Evolutionary conservation across 1,140 invertebrate species (phyloP).

Genomic region (Aporrectodea caliginosa): DNA sequence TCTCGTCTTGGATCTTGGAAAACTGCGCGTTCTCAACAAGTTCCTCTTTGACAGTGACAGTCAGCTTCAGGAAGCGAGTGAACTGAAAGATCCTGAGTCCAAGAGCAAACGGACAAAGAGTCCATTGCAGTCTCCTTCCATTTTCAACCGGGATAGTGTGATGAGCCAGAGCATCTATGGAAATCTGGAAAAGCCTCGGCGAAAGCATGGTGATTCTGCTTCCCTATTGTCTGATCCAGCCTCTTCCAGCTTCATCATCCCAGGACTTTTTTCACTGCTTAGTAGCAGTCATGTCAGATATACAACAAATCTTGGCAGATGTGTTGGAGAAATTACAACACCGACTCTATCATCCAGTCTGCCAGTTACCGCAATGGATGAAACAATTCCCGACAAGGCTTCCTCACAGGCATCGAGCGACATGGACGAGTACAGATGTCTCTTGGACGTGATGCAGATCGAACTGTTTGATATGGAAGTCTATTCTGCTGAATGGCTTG

Average conservation of each 20-base stretch:
- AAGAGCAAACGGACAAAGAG: background rate
- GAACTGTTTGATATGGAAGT: slow-evolving; percentile 78
- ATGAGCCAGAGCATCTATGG: slow-evolving; percentile 53
- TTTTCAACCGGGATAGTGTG: background rate
- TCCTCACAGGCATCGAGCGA: background rate
- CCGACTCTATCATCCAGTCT: background rate
- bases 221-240: slow-evolving; percentile 2
- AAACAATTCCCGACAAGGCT: background rate
- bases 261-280: slow-evolving; percentile 12
- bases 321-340: background rate
- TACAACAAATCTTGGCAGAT: background rate
- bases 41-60: slow-evolving; percentile 45
- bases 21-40: slow-evolving; percentile 73
- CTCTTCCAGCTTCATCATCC: background rate
- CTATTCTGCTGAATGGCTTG: slow-evolving; percentile 62
- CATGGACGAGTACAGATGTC: slow-evolving; percentile 44
- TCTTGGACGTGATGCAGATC: slow-evolving; percentile 74
- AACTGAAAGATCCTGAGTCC: background rate
- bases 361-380: background rate
- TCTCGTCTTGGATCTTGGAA: slow-evolving; percentile 76
- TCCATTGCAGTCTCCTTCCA: slow-evolving; percentile 27
- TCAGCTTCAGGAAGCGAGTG: background rate
- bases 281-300: background rate
- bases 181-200: slow-evolving; percentile 42
- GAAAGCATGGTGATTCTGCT: slow-evolving; percentile 21